These are phyloP conservation scores for Branchinecta lindahli DNA, from an alignment of 1,140 invertebrate genomes.

Conservation along the genomic window DNA sequence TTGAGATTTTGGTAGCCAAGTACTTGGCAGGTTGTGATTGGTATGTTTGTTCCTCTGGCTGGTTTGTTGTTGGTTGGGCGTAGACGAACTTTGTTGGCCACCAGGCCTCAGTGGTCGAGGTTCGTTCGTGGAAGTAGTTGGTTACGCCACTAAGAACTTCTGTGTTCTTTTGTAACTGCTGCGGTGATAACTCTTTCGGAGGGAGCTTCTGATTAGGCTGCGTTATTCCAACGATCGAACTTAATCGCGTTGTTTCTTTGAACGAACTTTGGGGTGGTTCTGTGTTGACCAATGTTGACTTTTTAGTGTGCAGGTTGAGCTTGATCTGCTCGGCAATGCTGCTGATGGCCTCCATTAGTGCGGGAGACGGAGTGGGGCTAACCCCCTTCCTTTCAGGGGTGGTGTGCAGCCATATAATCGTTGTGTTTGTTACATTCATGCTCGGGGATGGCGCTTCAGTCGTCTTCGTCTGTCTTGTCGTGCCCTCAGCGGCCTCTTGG, in stretches of 20 bases:
- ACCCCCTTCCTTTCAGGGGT: background rate
- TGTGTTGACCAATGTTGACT: background rate
- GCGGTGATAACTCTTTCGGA: no score
- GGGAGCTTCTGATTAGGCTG: background rate
- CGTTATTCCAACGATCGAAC: background rate
- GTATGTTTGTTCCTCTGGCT: background rate
- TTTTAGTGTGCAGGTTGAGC: background rate
- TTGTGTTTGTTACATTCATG: background rate
- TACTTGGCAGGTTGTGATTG: background rate
- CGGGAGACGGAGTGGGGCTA: background rate
- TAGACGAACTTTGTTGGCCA: slow-evolving; percentile 2
- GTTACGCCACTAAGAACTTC: no score
- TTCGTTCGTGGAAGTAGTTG: no score
- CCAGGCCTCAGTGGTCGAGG: background rate
- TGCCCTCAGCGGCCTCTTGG: no score
- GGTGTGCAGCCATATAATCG: background rate
- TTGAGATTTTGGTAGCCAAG: background rate
- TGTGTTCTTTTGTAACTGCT: background rate
- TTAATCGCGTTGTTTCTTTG: no score
- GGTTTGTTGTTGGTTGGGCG: background rate
- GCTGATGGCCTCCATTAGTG: background rate
- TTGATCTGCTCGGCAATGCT: background rate
- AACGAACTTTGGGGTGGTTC: background rate
- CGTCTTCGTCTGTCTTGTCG: no score
- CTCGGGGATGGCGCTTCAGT: no score